These are phyloP conservation scores for Drosophila funebris DNA, from an alignment of 1,140 invertebrate species.

Conservation along the genomic window DNA sequence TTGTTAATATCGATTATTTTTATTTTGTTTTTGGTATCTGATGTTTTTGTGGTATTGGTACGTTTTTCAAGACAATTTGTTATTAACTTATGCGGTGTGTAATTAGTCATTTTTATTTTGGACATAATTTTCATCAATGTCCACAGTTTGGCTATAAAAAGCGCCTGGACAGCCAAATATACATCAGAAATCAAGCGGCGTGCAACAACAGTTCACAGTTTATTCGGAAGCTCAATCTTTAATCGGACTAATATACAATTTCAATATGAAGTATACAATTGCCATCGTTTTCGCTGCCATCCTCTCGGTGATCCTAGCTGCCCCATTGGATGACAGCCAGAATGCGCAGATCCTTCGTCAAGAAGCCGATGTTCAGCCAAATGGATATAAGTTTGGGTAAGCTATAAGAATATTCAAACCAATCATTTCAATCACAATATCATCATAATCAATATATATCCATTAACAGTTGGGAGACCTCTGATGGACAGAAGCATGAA, in stretches of 20 bases:
- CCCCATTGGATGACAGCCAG: conserved; percentile 38
- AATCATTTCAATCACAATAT: neutral
- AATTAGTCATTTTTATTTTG: conserved; percentile 81
- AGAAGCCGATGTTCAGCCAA: conserved; percentile 84
- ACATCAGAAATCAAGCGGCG: conserved; percentile 67
- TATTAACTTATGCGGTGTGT: conserved; percentile 64
- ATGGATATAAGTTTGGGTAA: conserved; percentile 85
- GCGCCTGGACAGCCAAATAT: conserved; percentile 46
- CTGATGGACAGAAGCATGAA: conserved; percentile 68
- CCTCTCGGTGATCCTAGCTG: conserved; percentile 69
- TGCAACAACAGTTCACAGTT: conserved; percentile 54
- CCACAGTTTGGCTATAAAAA: conserved; percentile 63
- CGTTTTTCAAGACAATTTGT: conserved; percentile 74
- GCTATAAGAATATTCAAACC: conserved; percentile 34
- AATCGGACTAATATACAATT: conserved; percentile 20
- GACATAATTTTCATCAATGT: conserved; percentile 66
- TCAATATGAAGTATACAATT: conserved; percentile 68
- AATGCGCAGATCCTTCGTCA: conserved; percentile 81
- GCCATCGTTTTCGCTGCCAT: conserved; percentile 62
- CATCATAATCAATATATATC: neutral
- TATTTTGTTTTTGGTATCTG: conserved; percentile 32
- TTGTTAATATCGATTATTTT: conserved; percentile 56
- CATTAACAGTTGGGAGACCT: conserved; percentile 67
- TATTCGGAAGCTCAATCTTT: conserved; percentile 40
- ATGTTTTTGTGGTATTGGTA: conserved; percentile 22